These are phyloP conservation scores for Brachyptera risi DNA, from an alignment of 2,888 invertebrate species.

Conservation along the genomic window DNA sequence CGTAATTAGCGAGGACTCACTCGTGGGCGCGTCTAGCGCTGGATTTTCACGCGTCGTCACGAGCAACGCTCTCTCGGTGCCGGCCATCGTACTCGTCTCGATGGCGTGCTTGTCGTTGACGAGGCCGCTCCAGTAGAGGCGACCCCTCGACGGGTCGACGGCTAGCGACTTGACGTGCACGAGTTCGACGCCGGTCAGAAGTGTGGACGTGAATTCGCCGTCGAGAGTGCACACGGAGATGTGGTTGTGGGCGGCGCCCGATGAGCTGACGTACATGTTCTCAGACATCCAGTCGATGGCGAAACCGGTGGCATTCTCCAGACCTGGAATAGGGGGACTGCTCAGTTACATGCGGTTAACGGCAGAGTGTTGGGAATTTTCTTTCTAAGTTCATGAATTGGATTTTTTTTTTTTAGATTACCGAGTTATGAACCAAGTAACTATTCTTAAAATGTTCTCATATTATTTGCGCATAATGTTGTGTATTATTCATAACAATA, in stretches of 20 bases:
- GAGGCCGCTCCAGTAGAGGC: slow-evolving; percentile 55
- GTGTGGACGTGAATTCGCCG: slow-evolving; percentile 63
- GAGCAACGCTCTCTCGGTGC: slow-evolving; percentile 44
- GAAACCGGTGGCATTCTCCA: slow-evolving; percentile 62
- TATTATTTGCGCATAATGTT: too few relatives aligned
- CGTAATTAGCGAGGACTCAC: slow-evolving; percentile 35
- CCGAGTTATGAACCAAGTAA: too few relatives aligned
- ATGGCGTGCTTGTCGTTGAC: slow-evolving; percentile 49
- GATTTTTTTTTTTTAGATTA: too few relatives aligned
- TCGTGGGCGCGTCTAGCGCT: slow-evolving; percentile 37
- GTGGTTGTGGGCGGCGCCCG: slow-evolving; percentile 48
- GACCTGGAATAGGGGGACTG: slow-evolving; percentile 43
- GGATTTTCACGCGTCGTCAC: slow-evolving; percentile 38
- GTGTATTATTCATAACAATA: too few relatives aligned
- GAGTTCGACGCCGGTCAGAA: slow-evolving; percentile 38
- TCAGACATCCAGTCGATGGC: slow-evolving; percentile 80
- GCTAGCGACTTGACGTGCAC: slow-evolving; percentile 52
- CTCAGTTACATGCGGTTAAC: too few relatives aligned
- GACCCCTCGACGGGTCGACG: slow-evolving; percentile 60
- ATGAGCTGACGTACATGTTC: slow-evolving; percentile 67
- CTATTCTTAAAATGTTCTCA: too few relatives aligned
- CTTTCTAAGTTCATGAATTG: too few relatives aligned
- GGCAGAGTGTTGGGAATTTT: too few relatives aligned
- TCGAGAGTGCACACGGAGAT: slow-evolving; percentile 67
- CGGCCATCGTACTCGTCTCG: slow-evolving; percentile 64